Conservation (phyloP, 23 tunicate genomes). For the Halocynthia roretzi region DNA sequence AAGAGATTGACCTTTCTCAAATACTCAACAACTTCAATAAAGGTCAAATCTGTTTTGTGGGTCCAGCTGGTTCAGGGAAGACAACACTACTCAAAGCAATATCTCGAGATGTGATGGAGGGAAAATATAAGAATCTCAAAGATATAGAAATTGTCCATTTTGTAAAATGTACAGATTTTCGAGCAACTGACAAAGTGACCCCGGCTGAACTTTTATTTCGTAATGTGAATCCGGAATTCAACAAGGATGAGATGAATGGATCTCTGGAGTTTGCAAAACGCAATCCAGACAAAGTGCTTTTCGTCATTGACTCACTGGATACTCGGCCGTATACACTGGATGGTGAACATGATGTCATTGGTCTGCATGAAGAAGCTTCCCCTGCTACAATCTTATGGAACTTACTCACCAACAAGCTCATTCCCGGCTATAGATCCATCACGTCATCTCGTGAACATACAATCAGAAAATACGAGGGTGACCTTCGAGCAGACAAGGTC, state of each 20-base stretch:
- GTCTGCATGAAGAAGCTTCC: not conserved
- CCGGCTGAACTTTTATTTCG: not conserved
- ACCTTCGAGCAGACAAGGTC: not conserved
- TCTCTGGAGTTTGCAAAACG: not conserved
- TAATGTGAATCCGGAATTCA: not conserved
- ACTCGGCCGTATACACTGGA: not conserved
- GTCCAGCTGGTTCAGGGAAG: no score
- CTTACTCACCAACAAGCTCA: not conserved
- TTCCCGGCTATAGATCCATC: not conserved
- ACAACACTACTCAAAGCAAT: no score
- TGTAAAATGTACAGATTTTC: not conserved
- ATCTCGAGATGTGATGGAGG: no score
- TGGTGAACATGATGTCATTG: not conserved
- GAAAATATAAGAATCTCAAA: no score
- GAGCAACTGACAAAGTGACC: not conserved
- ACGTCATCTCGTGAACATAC: constrained; percentile 5
- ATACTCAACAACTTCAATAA: no score
- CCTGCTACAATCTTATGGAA: constrained; percentile 1
- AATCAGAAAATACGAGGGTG: constrained; percentile 3
- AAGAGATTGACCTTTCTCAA: no score
- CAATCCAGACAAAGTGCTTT: not conserved
- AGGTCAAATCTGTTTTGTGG: no score
- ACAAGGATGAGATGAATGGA: not conserved
- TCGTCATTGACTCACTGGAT: constrained; percentile 6
- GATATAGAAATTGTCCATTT: not conserved